Conservation (phyloP, 2,113 vertebrate genomes). For the Halcyon malimbica region DNA sequence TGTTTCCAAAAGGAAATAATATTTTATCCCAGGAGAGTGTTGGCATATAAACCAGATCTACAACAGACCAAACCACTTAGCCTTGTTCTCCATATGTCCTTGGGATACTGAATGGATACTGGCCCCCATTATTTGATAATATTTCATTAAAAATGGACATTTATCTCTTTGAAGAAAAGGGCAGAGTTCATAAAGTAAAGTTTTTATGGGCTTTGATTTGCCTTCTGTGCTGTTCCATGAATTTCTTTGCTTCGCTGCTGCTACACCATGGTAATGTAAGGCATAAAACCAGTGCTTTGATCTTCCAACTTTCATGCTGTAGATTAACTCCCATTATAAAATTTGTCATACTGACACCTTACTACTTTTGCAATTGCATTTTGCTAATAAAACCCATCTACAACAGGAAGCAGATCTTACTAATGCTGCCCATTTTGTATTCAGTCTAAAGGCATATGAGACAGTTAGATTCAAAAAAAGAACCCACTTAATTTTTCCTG, state of each 20-base stretch:
- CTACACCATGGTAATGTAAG: background rate
- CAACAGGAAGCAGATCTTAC: background rate
- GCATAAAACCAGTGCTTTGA: background rate
- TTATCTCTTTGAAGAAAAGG: background rate
- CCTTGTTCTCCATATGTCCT: background rate
- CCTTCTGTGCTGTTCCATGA: background rate
- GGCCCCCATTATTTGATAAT: background rate
- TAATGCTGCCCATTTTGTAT: background rate
- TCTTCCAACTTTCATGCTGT: background rate
- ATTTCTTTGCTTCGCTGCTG: background rate
- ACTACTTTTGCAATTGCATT: background rate
- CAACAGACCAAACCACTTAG: background rate
- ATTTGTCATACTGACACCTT: background rate
- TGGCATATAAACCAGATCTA: background rate
- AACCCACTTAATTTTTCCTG: background rate
- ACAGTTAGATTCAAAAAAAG: background rate
- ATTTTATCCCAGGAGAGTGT: background rate
- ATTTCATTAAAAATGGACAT: background rate
- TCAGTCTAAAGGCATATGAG: background rate
- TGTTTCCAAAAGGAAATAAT: background rate
- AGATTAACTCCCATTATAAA: background rate
- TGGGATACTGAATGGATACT: background rate
- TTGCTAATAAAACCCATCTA: background rate
- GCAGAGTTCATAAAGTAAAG: background rate
- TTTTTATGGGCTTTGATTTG: background rate